Evolutionary conservation across 30 jellyfish, hydroid and myxozoan species (phyloP).

Genomic region (Kudoa iwatai): DNA sequence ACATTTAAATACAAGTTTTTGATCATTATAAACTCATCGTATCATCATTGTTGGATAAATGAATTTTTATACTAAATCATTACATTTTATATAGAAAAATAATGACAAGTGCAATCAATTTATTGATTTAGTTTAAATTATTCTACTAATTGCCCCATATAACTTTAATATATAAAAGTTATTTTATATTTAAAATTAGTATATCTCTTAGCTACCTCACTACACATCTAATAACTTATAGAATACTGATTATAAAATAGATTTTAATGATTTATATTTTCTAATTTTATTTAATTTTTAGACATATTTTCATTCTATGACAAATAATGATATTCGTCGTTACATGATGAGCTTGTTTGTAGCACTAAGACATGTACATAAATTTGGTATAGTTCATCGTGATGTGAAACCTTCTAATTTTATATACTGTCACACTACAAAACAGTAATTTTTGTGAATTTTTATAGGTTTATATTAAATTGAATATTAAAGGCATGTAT

Average conservation of each 20-base stretch:
- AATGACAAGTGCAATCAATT: too few species aligned
- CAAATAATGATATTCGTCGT: conserved; percentile 12
- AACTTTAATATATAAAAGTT: too few species aligned
- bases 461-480: not conserved
- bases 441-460: conserved; percentile 4
- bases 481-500: conserved; percentile 11
- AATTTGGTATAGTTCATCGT: conserved; percentile 32
- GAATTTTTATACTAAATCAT: too few species aligned
- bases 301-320: conserved; percentile 29
- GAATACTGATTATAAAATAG: too few species aligned
- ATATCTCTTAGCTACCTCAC: too few species aligned
- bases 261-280: too few species aligned
- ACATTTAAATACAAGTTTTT: too few species aligned
- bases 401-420: conserved; percentile 90
- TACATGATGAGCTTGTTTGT: conserved; percentile 36
- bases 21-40: not conserved
- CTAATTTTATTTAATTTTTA: conserved; percentile 3
- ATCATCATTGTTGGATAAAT: not conserved
- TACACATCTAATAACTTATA: too few species aligned
- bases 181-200: too few species aligned
- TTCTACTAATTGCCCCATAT: too few species aligned
- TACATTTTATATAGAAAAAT: too few species aligned
- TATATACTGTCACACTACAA: conserved; percentile 11
- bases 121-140: too few species aligned
- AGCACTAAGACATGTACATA: conserved; percentile 37